Conservation (phyloP, 2,888 invertebrate species). For the Nymphalis polychloros region DNA sequence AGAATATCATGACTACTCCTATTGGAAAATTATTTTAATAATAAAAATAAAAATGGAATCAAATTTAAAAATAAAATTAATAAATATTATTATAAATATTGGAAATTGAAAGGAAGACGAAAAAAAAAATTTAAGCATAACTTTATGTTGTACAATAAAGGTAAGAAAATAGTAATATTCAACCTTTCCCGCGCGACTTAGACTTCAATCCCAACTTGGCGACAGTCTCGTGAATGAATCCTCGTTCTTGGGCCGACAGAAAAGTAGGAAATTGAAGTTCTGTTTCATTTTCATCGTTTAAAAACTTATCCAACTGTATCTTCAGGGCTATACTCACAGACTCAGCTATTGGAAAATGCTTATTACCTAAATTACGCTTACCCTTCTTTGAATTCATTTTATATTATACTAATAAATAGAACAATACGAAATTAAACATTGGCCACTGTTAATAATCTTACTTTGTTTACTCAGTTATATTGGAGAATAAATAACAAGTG, state of each 20-base stretch:
- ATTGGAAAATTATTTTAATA: neutral
- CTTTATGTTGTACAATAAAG: neutral
- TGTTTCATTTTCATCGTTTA: conserved; percentile 73
- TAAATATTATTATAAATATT: neutral
- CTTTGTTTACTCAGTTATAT: conserved; percentile 28
- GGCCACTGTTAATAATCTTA: conserved; percentile 13
- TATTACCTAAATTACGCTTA: conserved; percentile 65
- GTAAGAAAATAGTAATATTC: conserved; percentile 31
- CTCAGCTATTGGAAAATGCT: conserved; percentile 75
- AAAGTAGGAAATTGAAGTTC: conserved; percentile 86
- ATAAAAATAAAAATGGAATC: neutral
- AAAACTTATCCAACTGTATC: conserved; percentile 74
- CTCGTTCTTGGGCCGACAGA: conserved; percentile 88
- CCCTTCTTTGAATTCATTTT: conserved; percentile 74
- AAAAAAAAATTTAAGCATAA: too few species aligned
- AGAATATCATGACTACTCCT: neutral
- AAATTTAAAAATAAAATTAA: neutral
- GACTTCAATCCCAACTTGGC: conserved; percentile 87
- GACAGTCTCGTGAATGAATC: conserved; percentile 89
- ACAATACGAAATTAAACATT: conserved; percentile 20
- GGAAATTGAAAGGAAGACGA: too few species aligned
- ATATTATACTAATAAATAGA: conserved; percentile 21
- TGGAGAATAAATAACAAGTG: conserved; percentile 16
- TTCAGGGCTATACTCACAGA: conserved; percentile 77
- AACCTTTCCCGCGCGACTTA: conserved; percentile 91